These are phyloP conservation scores for Nysson spinosus DNA, from an alignment of 2,888 invertebrate species.

Conservation along the genomic window DNA sequence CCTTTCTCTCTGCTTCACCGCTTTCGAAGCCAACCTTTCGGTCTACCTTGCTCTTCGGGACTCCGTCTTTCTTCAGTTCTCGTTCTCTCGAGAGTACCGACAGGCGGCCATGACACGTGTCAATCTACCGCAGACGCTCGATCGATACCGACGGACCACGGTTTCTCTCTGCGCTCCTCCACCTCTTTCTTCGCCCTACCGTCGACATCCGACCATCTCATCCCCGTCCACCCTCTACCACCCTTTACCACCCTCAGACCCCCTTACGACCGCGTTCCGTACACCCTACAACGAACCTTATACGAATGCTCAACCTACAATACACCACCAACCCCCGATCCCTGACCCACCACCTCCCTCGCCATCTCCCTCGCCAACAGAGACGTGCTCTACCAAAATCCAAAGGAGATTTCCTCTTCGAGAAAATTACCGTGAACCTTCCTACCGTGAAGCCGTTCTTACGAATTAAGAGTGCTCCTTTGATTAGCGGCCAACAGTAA, in stretches of 20 bases:
- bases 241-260: conserved; percentile 28
- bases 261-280: conserved; percentile 40
- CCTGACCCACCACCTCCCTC: conserved; percentile 42
- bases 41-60: conserved; percentile 29
- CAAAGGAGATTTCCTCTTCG: conserved; percentile 30
- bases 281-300: conserved; percentile 49
- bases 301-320: conserved; percentile 57
- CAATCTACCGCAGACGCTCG: conserved; percentile 77
- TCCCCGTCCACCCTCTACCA: conserved; percentile 18
- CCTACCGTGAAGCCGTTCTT: too few relatives aligned
- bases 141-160: conserved; percentile 76
- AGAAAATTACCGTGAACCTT: too few relatives aligned
- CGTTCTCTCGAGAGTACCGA: conserved; percentile 59
- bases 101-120: conserved; percentile 78
- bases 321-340: conserved; percentile 62
- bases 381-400: conserved; percentile 33
- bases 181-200: conserved; percentile 60
- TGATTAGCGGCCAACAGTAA: too few relatives aligned
- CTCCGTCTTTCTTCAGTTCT: conserved; percentile 41
- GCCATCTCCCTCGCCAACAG: conserved; percentile 36
- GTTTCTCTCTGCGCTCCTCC: conserved; percentile 63
- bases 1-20: conserved; percentile 23
- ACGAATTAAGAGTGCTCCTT: too few relatives aligned
- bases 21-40: conserved; percentile 29
- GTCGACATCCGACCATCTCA: conserved; percentile 53